Evolutionary conservation across 2,113 vertebrate species (phyloP).

Genomic region (Epinephelus cyanopodus): DNA sequence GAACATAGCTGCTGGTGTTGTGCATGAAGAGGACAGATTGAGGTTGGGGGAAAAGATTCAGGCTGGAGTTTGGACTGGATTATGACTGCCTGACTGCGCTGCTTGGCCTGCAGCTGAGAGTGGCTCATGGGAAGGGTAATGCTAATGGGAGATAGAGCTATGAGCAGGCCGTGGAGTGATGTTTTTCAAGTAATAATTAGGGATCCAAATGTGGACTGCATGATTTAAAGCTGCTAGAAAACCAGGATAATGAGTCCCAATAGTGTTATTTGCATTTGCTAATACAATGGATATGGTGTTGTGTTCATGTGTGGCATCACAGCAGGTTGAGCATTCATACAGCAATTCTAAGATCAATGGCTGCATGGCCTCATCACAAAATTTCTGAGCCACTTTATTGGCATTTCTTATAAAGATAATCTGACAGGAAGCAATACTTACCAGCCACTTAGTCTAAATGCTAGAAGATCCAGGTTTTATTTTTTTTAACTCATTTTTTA

Average conservation of each 20-base stretch:
- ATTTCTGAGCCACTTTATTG: no score
- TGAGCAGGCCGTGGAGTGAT: neutral
- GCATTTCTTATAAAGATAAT: neutral
- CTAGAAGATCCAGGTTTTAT: no score
- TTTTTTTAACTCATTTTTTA: no score
- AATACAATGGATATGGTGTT: neutral
- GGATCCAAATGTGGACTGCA: neutral
- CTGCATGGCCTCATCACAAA: no score
- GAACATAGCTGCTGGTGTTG: slow-evolving; percentile 26
- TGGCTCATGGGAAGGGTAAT: no score
- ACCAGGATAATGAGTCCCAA: neutral
- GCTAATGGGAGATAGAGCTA: no score
- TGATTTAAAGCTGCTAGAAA: slow-evolving; percentile 10
- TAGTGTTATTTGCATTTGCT: neutral
- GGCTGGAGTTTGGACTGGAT: slow-evolving; percentile 43
- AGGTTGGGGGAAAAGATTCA: neutral
- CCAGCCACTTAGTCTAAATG: neutral
- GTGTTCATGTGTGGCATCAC: neutral
- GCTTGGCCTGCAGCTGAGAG: slow-evolving; percentile 35
- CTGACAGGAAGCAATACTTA: neutral
- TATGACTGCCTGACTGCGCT: slow-evolving; percentile 51
- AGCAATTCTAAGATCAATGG: neutral
- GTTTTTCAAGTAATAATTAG: slow-evolving; percentile 14
- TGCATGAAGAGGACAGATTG: slow-evolving; percentile 23
- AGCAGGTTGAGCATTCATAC: neutral